Base-by-base conservation (phyloP, 2,113 vertebrate genomes). In the Engraulis encrasicolus region DNA sequence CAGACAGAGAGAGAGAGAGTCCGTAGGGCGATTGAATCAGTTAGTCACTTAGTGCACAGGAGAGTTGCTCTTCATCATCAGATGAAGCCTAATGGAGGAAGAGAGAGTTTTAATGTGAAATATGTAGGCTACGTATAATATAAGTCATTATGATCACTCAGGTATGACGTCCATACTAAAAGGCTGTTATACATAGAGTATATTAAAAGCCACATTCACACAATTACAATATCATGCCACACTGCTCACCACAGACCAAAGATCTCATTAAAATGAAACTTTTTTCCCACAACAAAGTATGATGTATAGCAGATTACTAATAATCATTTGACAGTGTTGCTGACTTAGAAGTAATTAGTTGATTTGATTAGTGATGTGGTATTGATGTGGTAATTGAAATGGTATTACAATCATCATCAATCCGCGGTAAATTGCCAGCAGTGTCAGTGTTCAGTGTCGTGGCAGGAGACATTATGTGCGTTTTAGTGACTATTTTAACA, bases 71-170 rank as follows among this genome's bases (percentile, higher is more conserved):
- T 74, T 74, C 31, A 74, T 74, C 66, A 74, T 74, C 66, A 31
- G 27, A 31, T 74, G 27, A 74, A 74, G 66, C 34, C 66, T 74
- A 74, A 74, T 74, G 66, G 66, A 74, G 66, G 31, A 74, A 74
- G 2, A 74, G 66, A 14, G 27, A 36, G 14, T 74, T 66, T 74
- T 74, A 74, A 74, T 74, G 66, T 74, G n/a, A n/a, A n/a, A n/a
- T n/a, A n/a, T n/a, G n/a, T n/a, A n/a, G n/a, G n/a, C n/a, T n/a
- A n/a, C n/a, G n/a, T 27, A 34, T 74, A 34, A 17, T 6, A 15
- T 27, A 71, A 74, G 66, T 15, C 17, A 74, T 74, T 74, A 74
- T 27, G 27, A 14, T 31, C 66, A 14, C 66, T 5, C 66, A 74
- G 66, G 66, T 74, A 74, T 31, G 66, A 36, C 23, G 66, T 74